Conservation (phyloP, 2,113 vertebrate species). For the Alligator mississippiensis region DNA sequence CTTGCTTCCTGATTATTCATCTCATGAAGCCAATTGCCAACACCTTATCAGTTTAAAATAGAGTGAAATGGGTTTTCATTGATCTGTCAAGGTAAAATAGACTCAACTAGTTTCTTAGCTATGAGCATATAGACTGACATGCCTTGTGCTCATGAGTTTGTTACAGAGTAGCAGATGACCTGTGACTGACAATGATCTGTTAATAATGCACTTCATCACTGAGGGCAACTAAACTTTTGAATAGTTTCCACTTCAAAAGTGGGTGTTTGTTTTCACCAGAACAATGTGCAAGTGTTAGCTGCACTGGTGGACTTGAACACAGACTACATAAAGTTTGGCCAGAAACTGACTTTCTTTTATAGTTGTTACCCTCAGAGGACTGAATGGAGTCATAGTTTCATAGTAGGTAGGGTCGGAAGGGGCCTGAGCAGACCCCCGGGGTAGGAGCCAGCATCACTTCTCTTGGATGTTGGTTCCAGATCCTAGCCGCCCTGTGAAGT, state of each 20-base stretch:
- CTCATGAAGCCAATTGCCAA: constrained; percentile 64
- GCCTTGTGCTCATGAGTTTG: not conserved
- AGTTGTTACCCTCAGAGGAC: constrained; percentile 17
- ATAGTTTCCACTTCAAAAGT: constrained; percentile 6
- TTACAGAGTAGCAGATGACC: not conserved
- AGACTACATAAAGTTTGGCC: constrained; percentile 24
- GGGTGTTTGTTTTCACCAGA: not conserved
- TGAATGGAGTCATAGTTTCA: not conserved
- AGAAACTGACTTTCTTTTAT: not conserved
- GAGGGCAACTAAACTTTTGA: not conserved
- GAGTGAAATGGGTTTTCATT: constrained; percentile 8
- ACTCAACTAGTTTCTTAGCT: constrained; percentile 14
- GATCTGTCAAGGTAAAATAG: constrained; percentile 3
- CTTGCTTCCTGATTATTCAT: constrained; percentile 7
- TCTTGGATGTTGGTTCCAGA: no score
- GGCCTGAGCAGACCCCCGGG: no score
- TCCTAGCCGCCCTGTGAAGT: no score
- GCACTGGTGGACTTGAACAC: not conserved
- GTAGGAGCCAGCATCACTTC: no score
- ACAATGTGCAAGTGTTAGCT: not conserved
- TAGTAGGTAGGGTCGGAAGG: no score
- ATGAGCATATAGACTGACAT: not conserved
- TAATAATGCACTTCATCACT: constrained; percentile 1
- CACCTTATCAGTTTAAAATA: constrained; percentile 43
- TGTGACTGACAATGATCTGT: not conserved